Percentiles rank a stretch among this genome's conserved stretches.
Conservation (phyloP, 2,888 invertebrate genomes). For the Megalurothrips usitatus region DNA sequence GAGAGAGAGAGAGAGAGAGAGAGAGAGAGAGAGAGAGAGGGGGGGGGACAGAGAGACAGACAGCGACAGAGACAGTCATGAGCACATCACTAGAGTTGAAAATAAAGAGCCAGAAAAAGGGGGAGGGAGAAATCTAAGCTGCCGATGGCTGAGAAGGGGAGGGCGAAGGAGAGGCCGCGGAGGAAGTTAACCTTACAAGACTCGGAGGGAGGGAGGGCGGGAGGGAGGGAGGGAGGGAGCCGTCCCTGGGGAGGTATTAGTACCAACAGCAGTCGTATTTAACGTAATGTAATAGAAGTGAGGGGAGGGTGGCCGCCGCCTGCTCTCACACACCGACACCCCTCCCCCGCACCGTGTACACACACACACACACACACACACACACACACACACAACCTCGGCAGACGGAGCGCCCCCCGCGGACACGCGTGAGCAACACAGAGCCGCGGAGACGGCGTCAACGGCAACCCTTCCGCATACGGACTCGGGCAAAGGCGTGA, state of each 20-base stretch:
- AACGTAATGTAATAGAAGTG: slow-evolving; percentile 37
- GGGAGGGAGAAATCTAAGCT: not conserved
- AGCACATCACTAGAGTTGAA: not conserved
- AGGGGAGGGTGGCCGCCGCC: not conserved
- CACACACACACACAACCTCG: too few relatives aligned
- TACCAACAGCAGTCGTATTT: slow-evolving; percentile 37
- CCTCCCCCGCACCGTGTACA: too few relatives aligned
- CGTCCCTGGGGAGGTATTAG: slow-evolving; percentile 36
- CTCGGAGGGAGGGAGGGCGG: too few relatives aligned
- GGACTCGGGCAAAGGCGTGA: too few relatives aligned
- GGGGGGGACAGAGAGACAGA: not conserved
- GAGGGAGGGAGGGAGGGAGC: slow-evolving; percentile 29
- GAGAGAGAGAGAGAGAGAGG: not conserved
- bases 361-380: too few relatives aligned
- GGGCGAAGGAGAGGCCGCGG: not conserved
- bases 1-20: not conserved
- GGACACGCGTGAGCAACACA: too few relatives aligned
- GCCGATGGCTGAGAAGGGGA: not conserved
- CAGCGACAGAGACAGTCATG: not conserved
- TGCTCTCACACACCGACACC: not conserved
- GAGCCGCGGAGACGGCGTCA: too few relatives aligned
- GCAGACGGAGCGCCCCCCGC: too few relatives aligned
- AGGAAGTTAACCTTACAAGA: too few relatives aligned
- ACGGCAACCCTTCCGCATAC: too few relatives aligned
- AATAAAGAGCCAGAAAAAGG: not conserved